A percentile compares a stretch with the other conserved stretches of the same genome.
Conservation (phyloP, 2,888 invertebrate genomes). For the Polietes domitor region DNA sequence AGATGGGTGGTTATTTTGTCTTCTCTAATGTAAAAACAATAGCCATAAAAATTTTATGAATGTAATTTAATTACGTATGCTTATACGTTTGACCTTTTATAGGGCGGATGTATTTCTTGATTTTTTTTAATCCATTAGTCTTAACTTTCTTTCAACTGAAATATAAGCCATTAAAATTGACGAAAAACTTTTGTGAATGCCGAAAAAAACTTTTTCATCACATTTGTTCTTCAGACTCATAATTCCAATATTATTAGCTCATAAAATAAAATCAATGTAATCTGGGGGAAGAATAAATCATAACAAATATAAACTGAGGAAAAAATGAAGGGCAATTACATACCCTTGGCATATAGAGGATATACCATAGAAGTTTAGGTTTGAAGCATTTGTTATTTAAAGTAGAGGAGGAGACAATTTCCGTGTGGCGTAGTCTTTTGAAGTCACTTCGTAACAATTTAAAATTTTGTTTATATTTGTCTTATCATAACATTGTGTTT, state of each 20-base stretch:
- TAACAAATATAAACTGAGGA: background rate
- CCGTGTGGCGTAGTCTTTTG: no score
- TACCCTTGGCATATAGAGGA: no score
- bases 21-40: background rate
- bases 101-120: background rate
- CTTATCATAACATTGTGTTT: no score
- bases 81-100: conserved; percentile 3
- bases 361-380: no score
- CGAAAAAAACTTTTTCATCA: conserved; percentile 19
- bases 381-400: no score
- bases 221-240: conserved; percentile 28
- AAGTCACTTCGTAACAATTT: no score
- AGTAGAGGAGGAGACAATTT: no score
- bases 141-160: background rate
- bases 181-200: background rate
- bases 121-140: conserved; percentile 17
- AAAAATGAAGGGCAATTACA: no score
- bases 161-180: background rate
- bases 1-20: background rate
- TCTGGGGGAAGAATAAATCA: background rate
- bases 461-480: no score
- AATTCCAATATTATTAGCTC: conserved; percentile 44
- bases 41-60: conserved; percentile 13
- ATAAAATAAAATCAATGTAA: conserved; percentile 32
- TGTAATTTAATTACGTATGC: no score